Base-by-base conservation (phyloP, 2,797 vertebrate genomes). In the Aphelocoma californica region DNA sequence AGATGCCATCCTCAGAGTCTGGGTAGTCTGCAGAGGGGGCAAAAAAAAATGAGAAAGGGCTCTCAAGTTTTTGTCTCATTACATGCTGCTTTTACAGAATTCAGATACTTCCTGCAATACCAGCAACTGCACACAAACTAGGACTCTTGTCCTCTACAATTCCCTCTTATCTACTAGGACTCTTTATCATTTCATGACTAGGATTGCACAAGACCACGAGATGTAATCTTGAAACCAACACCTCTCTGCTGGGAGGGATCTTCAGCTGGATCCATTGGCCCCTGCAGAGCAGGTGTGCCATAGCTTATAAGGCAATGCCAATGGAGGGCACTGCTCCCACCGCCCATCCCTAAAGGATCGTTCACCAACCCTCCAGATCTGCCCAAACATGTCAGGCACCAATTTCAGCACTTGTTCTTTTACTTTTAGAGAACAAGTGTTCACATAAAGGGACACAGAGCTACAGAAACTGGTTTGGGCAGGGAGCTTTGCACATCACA, bases 381-480 rank as follows among this genome's bases (percentile, higher is more conserved):
- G 96, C 79, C 94, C 88, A 54, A 75, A 95, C 92, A 91, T 6
- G 88, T n/a, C 70, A 74, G 57, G 44, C 81, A 91, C 81, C 5
- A 4, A 92, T 94, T 96, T 84, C 95, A 69, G 79, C 94, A 82
- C 69, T 91, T 88, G 90, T 90, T 95, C 65, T 88, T 92, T 90
- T 38, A 54, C 86, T 84, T 94, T 77, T 48, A 91, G 73, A 77
- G 89, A 96, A 86, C 32, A 77, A 86, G 44, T 82, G 67, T 60
- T 92, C 84, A 91, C 67, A 36, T 50, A 51, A 85, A 94, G 72
- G 89, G 93, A 95, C 93, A 94, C 1, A 4, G 34, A 93, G 48
- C 81, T 85, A 64, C 42, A 92, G 79, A 84, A 97, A 94, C 92
- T 88, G 92, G 92, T 96, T 93, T 92, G 72, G 85, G 84, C 64